Conservation (phyloP, 2,888 invertebrate genomes). For the Pycnomerus fuliginosus region DNA sequence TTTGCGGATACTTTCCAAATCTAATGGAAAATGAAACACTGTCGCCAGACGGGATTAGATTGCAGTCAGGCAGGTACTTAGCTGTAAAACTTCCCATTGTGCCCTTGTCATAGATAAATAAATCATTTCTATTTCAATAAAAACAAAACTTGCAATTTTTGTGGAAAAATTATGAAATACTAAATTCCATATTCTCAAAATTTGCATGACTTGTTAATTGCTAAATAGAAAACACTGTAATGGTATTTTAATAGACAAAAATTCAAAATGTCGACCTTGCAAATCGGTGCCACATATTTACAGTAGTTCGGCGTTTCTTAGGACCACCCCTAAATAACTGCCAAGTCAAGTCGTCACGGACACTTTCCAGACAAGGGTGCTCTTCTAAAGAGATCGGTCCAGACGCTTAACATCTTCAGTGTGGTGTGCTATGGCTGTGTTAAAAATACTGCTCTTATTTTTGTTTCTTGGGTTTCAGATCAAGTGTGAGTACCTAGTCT, state of each 20-base stretch:
- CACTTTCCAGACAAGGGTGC: slow-evolving; percentile 19
- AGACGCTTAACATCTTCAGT: slow-evolving; percentile 17
- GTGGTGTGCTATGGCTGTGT: slow-evolving; percentile 15
- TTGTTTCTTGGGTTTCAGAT: slow-evolving; percentile 3
- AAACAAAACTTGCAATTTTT: too few species aligned
- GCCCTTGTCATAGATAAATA: too few species aligned
- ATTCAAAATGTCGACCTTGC: slow-evolving; percentile 12
- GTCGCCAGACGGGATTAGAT: too few species aligned
- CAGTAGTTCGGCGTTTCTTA: neutral
- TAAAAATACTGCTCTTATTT: slow-evolving; percentile 19
- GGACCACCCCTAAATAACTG: slow-evolving; percentile 11
- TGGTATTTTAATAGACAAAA: slow-evolving; percentile 7
- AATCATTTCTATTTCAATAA: too few species aligned
- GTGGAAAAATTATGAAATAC: too few species aligned
- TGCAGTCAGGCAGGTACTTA: too few species aligned
- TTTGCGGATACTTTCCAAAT: too few species aligned
- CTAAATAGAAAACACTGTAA: too few species aligned
- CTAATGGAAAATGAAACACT: too few species aligned
- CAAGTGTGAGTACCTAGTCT: slow-evolving; percentile 5
- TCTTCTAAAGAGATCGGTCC: slow-evolving; percentile 15
- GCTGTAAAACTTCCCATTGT: too few species aligned
- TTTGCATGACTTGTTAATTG: too few species aligned
- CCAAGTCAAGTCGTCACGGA: slow-evolving; percentile 11
- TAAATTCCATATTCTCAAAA: too few species aligned
- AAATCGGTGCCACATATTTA: slow-evolving; percentile 5